Conservation (phyloP, 2,113 vertebrate genomes). For the Hyla sarda region DNA sequence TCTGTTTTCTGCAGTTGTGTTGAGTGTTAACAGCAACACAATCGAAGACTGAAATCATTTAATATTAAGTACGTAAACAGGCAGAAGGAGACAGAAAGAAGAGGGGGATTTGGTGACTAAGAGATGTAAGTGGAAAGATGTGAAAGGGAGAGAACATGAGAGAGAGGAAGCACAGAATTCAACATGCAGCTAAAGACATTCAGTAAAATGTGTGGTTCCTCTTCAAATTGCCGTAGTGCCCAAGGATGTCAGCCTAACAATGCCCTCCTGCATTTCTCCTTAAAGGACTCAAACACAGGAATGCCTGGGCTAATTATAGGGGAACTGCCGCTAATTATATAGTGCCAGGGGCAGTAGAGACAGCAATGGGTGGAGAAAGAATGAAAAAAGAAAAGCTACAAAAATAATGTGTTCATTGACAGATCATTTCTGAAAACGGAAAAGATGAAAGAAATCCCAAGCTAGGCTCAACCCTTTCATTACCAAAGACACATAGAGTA, state of each 20-base stretch:
- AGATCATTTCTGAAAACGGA: background rate
- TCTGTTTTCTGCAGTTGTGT: background rate
- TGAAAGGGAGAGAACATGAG: background rate
- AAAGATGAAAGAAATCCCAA: background rate
- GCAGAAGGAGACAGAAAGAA: background rate
- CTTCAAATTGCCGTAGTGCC: background rate
- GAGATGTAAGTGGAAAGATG: background rate
- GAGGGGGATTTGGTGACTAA: background rate
- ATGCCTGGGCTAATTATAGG: conserved; percentile 36
- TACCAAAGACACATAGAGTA: background rate
- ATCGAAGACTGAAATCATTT: background rate
- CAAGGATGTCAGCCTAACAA: conserved; percentile 9
- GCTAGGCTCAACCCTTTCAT: background rate
- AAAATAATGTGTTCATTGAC: background rate
- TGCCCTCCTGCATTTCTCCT: conserved; percentile 8
- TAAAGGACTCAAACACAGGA: conserved; percentile 20
- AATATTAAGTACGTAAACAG: conserved; percentile 20
- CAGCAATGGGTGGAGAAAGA: background rate
- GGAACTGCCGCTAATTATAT: conserved; percentile 40
- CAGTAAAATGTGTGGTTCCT: background rate
- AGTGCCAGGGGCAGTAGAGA: conserved; percentile 31
- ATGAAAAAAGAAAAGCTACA: background rate
- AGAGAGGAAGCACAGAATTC: background rate
- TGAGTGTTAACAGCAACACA: background rate
- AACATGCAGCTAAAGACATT: background rate